These are phyloP conservation scores for Lutjanus campechanus DNA, from an alignment of 2,797 vertebrate species.

Conservation along the genomic window DNA sequence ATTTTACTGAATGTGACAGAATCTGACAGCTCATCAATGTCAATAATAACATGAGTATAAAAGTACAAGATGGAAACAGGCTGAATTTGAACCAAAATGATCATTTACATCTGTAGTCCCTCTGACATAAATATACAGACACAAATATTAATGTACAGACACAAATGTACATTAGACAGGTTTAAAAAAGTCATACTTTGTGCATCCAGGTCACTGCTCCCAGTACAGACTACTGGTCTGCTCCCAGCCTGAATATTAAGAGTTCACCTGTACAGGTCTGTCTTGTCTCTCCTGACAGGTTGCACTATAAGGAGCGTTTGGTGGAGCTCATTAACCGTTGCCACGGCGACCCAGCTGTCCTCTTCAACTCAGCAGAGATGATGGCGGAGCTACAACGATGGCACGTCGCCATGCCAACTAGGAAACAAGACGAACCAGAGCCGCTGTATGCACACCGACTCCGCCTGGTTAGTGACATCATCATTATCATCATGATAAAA, in stretches of 20 bases:
- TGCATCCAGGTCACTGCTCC: constrained; percentile 60
- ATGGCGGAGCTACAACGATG: constrained; percentile 79
- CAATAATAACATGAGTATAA: no score
- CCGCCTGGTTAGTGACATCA: constrained; percentile 69
- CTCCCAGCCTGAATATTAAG: no score
- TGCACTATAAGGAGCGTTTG: constrained; percentile 84
- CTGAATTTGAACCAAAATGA: no score
- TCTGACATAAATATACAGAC: no score
- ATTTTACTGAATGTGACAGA: no score
- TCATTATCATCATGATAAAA: background rate
- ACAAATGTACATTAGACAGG: no score
- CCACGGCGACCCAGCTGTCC: constrained; percentile 76
- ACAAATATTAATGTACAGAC: no score
- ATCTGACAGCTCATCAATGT: no score
- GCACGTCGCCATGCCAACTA: constrained; percentile 63
- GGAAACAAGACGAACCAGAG: constrained; percentile 68
- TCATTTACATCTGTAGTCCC: no score
- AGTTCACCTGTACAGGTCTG: constrained; percentile 1
- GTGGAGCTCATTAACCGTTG: constrained; percentile 82
- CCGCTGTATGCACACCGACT: constrained; percentile 66
- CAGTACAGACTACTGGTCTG: background rate
- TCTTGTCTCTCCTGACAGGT: constrained; percentile 43
- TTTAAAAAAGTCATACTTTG: no score
- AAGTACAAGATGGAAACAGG: no score
- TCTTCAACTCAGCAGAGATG: constrained; percentile 76